phyloP scores from a whole-genome alignment of 2,113 vertebrate species.

The Ia io region DNA sequence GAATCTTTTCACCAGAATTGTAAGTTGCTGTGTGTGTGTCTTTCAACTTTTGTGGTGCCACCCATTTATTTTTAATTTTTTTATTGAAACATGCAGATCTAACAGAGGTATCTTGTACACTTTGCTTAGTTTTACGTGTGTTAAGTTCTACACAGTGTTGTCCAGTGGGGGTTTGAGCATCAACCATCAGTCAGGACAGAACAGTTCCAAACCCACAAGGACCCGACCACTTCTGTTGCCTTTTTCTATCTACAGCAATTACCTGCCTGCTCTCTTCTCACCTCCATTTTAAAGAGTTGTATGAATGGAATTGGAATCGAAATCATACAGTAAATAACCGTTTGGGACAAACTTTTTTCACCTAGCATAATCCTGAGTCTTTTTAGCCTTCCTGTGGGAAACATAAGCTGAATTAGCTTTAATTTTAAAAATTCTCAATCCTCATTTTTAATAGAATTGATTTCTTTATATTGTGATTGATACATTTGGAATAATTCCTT shows the following conservation, averaged over 20 bases:
- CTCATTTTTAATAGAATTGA: neutral
- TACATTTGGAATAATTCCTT: neutral
- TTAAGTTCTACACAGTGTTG: neutral
- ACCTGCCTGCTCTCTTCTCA: neutral
- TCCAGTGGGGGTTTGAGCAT: neutral
- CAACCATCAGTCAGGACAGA: neutral
- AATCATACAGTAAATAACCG: neutral
- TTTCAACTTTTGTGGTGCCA: neutral
- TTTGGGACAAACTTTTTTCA: neutral
- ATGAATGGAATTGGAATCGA: neutral
- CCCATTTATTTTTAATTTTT: neutral
- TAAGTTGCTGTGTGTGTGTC: neutral
- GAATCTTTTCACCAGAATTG: neutral
- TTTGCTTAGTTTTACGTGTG: neutral
- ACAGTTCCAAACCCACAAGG: neutral
- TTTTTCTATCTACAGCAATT: neutral
- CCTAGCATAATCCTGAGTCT: neutral
- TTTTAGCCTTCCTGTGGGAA: neutral
- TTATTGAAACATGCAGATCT: neutral
- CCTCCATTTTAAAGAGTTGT: neutral
- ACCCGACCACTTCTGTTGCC: neutral
- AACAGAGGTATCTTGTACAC: neutral
- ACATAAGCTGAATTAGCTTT: neutral
- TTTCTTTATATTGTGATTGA: neutral
- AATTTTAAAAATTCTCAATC: neutral